Conservation (phyloP, 2,797 vertebrate genomes). For the Falco rusticolus region DNA sequence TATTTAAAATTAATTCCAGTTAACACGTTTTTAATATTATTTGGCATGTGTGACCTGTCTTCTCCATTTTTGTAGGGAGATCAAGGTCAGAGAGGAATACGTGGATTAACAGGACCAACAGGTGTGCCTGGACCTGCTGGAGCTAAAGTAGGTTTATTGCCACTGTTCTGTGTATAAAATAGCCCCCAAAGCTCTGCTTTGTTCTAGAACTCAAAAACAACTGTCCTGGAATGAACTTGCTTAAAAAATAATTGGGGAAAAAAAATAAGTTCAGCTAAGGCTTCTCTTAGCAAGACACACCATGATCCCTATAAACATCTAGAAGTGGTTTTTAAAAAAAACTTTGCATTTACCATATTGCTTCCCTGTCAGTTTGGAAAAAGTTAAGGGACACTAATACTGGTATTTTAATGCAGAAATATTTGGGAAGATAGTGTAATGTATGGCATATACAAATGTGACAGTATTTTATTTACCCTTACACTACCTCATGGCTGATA, state of each 20-base stretch:
- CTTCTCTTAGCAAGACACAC: not conserved
- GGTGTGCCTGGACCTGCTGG: conserved; percentile 87
- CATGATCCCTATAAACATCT: not conserved
- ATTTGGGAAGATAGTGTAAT: not conserved
- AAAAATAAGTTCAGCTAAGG: not conserved
- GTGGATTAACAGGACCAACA: conserved; percentile 86
- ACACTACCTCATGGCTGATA: not conserved
- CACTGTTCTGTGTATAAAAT: not conserved
- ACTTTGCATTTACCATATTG: not conserved
- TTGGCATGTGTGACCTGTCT: not conserved
- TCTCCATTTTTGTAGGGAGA: conserved; percentile 81
- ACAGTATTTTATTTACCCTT: not conserved
- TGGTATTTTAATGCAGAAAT: not conserved
- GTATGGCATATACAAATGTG: not conserved
- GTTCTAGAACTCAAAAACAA: not conserved
- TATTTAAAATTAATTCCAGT: not conserved
- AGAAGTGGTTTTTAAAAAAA: not conserved
- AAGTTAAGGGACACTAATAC: not conserved
- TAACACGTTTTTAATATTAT: not conserved
- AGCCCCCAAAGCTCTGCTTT: not conserved
- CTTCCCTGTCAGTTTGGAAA: not conserved
- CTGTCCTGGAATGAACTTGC: not conserved
- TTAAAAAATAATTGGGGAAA: not conserved
- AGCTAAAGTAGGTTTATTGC: conserved; percentile 81
- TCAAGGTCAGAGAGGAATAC: conserved; percentile 88